A percentile compares a stretch with the other conserved stretches of the same genome.
Conservation (phyloP, 2,113 vertebrate genomes). For the Circaetus gallicus region DNA sequence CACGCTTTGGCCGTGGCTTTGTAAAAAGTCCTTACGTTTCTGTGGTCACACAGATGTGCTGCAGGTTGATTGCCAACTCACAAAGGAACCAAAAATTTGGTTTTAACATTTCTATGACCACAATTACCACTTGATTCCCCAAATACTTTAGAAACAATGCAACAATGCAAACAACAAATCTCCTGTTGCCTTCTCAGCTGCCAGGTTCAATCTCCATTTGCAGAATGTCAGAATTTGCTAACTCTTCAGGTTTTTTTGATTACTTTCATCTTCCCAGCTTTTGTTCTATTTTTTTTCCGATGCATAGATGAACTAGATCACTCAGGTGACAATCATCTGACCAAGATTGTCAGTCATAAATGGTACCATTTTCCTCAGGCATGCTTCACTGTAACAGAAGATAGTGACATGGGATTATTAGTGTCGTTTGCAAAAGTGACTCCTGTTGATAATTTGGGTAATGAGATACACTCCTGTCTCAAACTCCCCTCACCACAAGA, state of each 20-base stretch:
- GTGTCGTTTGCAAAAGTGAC: not conserved
- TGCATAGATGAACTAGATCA: not conserved
- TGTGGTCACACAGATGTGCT: not conserved
- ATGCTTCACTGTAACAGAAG: not conserved
- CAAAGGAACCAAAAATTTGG: not conserved
- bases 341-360: not conserved
- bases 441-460: not conserved
- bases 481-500: not conserved
- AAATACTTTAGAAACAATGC: not conserved
- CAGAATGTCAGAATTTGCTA: not conserved
- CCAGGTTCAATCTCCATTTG: not conserved
- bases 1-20: not conserved
- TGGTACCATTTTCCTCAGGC: not conserved
- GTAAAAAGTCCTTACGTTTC: not conserved
- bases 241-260: not conserved
- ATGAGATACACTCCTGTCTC: not conserved
- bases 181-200: not conserved
- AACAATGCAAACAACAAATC: not conserved
- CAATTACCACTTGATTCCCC: not conserved
- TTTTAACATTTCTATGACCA: not conserved
- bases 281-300: accelerated
- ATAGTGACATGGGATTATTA: not conserved
- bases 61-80: not conserved
- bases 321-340: not conserved
- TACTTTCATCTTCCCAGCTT: not conserved